Percentiles rank a stretch among this genome's conserved stretches.
phyloP scores from a whole-genome alignment of 2,888 invertebrate genomes.

The Aspidiotus rigidus region DNA sequence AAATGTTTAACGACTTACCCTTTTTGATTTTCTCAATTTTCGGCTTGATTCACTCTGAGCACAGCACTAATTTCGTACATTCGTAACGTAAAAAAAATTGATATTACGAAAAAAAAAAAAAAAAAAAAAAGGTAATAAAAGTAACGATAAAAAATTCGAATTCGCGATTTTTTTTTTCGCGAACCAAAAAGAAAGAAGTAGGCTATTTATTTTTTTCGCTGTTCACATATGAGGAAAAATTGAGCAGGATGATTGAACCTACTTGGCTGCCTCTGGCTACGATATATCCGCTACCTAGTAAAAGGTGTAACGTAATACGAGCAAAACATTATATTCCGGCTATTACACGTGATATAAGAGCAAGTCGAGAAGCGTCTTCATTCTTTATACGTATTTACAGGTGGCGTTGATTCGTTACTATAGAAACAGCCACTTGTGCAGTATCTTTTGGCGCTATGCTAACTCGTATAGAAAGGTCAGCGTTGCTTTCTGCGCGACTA shows the following conservation, averaged over 20 bases:
- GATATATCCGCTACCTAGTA: conserved; percentile 16
- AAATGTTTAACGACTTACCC: too few relatives aligned
- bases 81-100: too few relatives aligned
- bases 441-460: neutral
- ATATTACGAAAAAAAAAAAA: neutral
- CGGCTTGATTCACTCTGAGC: too few relatives aligned
- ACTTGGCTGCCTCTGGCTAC: conserved; percentile 1
- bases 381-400: conserved; percentile 32
- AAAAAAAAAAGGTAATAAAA: neutral
- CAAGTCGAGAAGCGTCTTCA: conserved; percentile 30
- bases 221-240: neutral
- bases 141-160: neutral
- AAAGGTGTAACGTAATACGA: conserved; percentile 17
- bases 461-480: conserved; percentile 18
- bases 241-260: conserved; percentile 10
- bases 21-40: too few relatives aligned
- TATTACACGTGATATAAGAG: conserved; percentile 32
- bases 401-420: conserved; percentile 28
- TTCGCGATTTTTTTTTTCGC: neutral
- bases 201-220: neutral
- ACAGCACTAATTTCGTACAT: too few relatives aligned
- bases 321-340: conserved; percentile 30
- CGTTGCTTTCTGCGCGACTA: conserved; percentile 15
- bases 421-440: conserved; percentile 31
- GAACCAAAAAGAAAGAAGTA: neutral